These are phyloP conservation scores for Theristicus caerulescens DNA, from an alignment of 2,113 vertebrate genomes.

Conservation along the genomic window DNA sequence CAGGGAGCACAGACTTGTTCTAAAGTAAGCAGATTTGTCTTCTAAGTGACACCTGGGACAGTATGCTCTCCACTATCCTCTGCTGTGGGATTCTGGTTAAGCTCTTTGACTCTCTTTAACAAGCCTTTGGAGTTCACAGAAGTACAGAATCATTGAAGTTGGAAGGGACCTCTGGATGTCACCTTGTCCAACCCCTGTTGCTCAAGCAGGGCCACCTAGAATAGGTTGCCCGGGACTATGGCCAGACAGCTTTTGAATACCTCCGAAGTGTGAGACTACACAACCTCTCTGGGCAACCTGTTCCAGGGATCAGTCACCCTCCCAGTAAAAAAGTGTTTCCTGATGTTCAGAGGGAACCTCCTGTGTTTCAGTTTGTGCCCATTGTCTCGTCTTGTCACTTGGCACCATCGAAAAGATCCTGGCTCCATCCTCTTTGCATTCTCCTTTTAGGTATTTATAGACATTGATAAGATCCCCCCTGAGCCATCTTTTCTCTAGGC, in stretches of 20 bases:
- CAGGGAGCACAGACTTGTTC: neutral
- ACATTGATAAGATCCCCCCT: neutral
- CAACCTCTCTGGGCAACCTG: neutral
- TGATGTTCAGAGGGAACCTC: neutral
- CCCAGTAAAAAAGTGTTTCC: neutral
- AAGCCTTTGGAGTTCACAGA: neutral
- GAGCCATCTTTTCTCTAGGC: neutral
- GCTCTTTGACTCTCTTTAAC: neutral
- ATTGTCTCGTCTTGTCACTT: neutral
- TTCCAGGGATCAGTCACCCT: neutral
- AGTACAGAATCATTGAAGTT: neutral
- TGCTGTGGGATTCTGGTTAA: neutral
- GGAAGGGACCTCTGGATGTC: neutral
- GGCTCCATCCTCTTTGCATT: neutral
- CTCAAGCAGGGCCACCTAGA: neutral
- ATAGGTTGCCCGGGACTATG: neutral
- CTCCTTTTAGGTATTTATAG: neutral
- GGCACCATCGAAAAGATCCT: neutral
- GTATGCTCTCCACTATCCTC: neutral
- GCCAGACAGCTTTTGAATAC: neutral
- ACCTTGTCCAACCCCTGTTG: neutral
- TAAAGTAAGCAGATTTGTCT: neutral
- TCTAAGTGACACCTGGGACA: neutral
- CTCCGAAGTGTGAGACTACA: neutral
- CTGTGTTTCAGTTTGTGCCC: neutral